Evolutionary conservation across 2,888 invertebrate species (phyloP), one percentile per base, ranked within the genome.

Genomic region (Drosophila paucipuncta): DNA sequence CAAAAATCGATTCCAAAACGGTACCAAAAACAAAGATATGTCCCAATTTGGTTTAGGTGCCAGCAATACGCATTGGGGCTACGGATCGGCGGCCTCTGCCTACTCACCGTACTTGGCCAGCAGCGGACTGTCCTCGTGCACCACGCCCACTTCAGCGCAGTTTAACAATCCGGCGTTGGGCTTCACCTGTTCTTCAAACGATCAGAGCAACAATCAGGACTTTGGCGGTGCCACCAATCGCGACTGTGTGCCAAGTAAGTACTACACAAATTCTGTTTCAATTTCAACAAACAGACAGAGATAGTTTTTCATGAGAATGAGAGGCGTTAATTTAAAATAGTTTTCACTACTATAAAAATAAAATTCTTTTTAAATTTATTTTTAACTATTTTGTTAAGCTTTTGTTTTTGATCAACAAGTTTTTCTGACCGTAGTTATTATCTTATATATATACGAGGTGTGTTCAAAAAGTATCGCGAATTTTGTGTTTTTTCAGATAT

Each of bases 21-120:
- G 66, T 79, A 73, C 52, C 53, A 72, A 83, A 69, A 71, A 69
- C 71, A 80, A 79, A 97, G 97, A 97, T 93, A 97, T 97, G 97
- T 95, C 97, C 83, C 97, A 97, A 93, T 97, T 97, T 92, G 97
- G 97, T 53, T 94, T 97, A 92, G 96, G 97, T 93, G 96, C 97
- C 89, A 96, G 97, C 87, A 97, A 97, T 93, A 96, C 97, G 16
- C 97, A 97, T 92, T 97, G 97, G 97, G 97, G 97, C 78, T 97
- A 97, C 92, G 96, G 97, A 50, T 95, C 97, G 54, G 96, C 97
- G 39, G 96, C 97, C 35, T 96, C 97, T 68, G 97, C 97, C 18
- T 98, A 97, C 93, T 97, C 97, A 0, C 97, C 97, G 18, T 98
- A 97, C 92, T 94, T 97, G 89, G 95, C 95, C 53, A 94, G 95